Evolutionary conservation across 1,140 invertebrate species (phyloP), one percentile per base, ranked within the genome.

Genomic region (Uloborus diversus): DNA sequence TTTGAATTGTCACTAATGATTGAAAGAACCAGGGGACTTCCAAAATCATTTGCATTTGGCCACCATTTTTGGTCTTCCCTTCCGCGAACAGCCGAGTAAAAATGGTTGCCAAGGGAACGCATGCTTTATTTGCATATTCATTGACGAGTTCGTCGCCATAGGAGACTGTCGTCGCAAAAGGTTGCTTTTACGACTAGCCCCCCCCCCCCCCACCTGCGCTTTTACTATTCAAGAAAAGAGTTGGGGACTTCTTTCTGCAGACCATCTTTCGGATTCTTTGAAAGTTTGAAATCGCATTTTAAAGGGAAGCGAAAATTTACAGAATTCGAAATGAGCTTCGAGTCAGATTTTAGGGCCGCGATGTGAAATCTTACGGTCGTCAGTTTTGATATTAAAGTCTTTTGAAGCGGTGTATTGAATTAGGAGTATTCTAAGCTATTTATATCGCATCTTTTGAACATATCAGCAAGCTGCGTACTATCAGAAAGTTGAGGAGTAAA

Each of bases 51-150:
- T 70, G 30, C 68, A 70, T 32, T 17, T 30, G 28, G 14, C 37
- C 13, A 28, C 64, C 42, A 66, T 66, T 66, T 66, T 51, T 66
- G 64, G 32, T 27, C 42, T 17, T 66, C 27, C 64, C n/a, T 35
- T 35, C 25, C 33, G 51, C 51, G 9, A 17, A 53, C 49, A 57
- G 33, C 68, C 57, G 30, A 56, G 42, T n/a, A n/a, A 51, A 66
- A 66, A 25, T n/a, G 42, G 68, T 70, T 70, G 33, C 51, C n/a
- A 57, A 42, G 51, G 53, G 14, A 23, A 70, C 68, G 30, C n/a
- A n/a, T n/a, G n/a, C 42, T 70, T 70, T 70, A 70, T 70, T 70
- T 70, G 68, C 68, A 70, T 70, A 70, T 70, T 70, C 68, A 70
- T 57, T 53, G 65, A 25, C 14, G 9, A 14, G 27, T 4, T 49